Percentiles rank a stretch among this genome's conserved stretches.
Conservation (phyloP, 2,888 invertebrate genomes). For the Chymomyza amoena region DNA sequence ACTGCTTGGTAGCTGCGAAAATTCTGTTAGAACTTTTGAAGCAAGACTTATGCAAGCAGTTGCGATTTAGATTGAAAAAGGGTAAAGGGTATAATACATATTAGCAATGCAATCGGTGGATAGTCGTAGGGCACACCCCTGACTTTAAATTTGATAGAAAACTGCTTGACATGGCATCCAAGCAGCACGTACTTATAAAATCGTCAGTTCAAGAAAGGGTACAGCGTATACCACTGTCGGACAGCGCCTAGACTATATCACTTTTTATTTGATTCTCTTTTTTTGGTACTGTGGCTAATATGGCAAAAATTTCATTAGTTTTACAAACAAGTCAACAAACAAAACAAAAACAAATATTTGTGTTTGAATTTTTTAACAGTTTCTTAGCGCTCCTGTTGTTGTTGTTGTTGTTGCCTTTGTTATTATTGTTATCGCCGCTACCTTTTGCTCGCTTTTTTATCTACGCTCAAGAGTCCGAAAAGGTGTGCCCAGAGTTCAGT, state of each 20-base stretch:
- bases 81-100: too few species aligned
- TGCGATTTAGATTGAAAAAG: too few species aligned
- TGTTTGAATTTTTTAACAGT: conserved; percentile 69
- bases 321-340: conserved; percentile 70
- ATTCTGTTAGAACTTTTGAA: too few species aligned
- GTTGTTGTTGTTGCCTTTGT: conserved; percentile 17
- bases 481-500: neutral
- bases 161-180: too few species aligned
- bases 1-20: too few species aligned
- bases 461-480: conserved; percentile 14
- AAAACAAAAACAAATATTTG: conserved; percentile 70
- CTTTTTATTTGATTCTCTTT: conserved; percentile 6
- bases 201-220: too few species aligned
- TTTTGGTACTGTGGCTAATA: conserved; percentile 51
- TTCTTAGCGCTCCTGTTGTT: conserved; percentile 47
- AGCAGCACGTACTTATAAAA: too few species aligned
- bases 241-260: too few species aligned
- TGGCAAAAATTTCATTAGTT: conserved; percentile 71
- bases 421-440: conserved; percentile 31
- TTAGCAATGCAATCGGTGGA: too few species aligned
- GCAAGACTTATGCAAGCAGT: too few species aligned
- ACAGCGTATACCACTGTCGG: neutral
- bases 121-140: too few species aligned
- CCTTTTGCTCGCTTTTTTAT: conserved; percentile 42
- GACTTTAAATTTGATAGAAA: too few species aligned